Base-by-base conservation (phyloP, 2,888 invertebrate species). In the Ephialtes manifestator region DNA sequence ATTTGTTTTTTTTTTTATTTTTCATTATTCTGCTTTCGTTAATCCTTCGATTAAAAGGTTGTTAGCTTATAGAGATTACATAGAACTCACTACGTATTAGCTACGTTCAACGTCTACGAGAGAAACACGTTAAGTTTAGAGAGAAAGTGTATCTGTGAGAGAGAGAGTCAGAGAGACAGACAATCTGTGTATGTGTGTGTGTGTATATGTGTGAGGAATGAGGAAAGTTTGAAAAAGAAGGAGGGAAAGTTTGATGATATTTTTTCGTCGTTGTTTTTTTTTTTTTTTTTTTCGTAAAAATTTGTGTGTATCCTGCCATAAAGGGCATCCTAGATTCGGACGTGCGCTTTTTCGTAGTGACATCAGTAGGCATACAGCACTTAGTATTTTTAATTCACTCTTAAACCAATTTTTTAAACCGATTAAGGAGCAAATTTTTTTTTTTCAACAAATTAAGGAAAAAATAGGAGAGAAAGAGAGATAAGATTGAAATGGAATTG, bases 31-130 rank as follows among this genome's bases (percentile, higher is more conserved):
- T 28, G 77, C 72, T 72, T 78, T 84, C 48, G 24, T 68, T 78
- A 63, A 83, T 55, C 80, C 72, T 77, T 92, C 90, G 92, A 92
- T 92, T 92, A 92, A 93, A 77, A 82, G 91, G 90, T 90, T 89
- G 90, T 91, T 92, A 91, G 91, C 89, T 92, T 92, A 87, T 87
- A 83, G 89, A 91, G 91, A 90, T 93, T 93, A 93, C 90, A 93
- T 87, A 90, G 90, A 93, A 92, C 90, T 90, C 89, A 90, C 93
- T 93, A 93, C 91, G 84, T 89, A 87, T 91, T 89, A 91, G 87
- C 91, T 92, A 92, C 91, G 88, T 90, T 90, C 92, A 93, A 93
- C 90, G 87, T 89, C 93, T 93, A 93, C 91, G 87, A 91, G 92
- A 92, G 90, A 92, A 90, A 92, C 89, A 92, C 89, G 89, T 91